Base-by-base conservation (phyloP, 2,888 invertebrate species). In the Sarcophaga rosellei region DNA sequence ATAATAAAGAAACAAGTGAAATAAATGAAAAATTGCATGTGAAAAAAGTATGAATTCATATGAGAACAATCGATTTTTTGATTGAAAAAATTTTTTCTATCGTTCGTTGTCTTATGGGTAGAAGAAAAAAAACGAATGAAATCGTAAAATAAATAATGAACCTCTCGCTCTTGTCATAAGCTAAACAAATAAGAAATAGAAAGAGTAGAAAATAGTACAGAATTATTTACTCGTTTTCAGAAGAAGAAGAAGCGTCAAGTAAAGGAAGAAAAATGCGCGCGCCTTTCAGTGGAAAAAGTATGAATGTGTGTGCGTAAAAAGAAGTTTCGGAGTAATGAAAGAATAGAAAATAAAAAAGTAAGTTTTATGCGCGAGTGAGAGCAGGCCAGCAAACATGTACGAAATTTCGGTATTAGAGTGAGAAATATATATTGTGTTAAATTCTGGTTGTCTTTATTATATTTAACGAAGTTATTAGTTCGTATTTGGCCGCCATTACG, bases 401-500 rank as follows among this genome's bases (percentile, higher is more conserved):
- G 15, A 75, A 77, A 77, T 74, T 84, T 72, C 66, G 70, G 72
- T 79, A 17, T 79, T 62, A 83, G 80, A 84, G 69, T n/a, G 79
- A 81, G 82, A 84, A 59, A 81, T 61, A 20, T 74, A 75, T 57
- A 68, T 12, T 4, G 1, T 75, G 25, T 70, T 44, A 47, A 57
- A 65, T 61, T 45, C 21, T 65, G 78, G 84, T 57, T 77, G 70
- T 82, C 87, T 85, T 82, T 85, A 57, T 87, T 85, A 73, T 68
- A 53, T 70, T 69, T 69, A 70, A 81, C 81, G 85, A 85, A 86
- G 84, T 59, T 79, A 59, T 84, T 81, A 84, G 84, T 82, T 84
- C 88, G 88, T 89, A 88, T 90, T 91, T 91, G 90, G 90, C 96
- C 96, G 96, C 96, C 96, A 96, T 96, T 96, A 96, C 96, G 96